phyloP scores from a whole-genome alignment of 2,797 vertebrate species.

The Cottoperca gobio region DNA sequence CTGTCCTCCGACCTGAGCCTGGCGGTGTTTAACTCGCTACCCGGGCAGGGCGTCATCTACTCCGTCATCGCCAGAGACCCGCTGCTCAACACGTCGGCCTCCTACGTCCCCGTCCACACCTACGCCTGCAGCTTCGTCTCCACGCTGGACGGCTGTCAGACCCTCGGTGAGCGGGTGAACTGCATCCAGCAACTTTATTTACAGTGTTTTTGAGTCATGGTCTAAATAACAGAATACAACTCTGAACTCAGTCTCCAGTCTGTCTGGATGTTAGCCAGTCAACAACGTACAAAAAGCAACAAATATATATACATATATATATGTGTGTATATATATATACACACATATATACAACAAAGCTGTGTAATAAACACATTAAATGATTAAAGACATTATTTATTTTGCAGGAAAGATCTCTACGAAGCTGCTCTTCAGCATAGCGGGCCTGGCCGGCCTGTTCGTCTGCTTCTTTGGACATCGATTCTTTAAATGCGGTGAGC shows the following conservation, averaged over 20 bases:
- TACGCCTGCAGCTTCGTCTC: constrained; percentile 92
- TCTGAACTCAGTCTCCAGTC: too few relatives aligned
- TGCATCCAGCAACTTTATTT: not conserved
- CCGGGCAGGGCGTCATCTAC: constrained; percentile 93
- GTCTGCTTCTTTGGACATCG: constrained; percentile 94
- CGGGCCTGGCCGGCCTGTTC: constrained; percentile 91
- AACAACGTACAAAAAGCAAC: too few relatives aligned
- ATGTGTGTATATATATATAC: too few relatives aligned
- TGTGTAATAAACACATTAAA: too few relatives aligned
- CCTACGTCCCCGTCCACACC: constrained; percentile 92
- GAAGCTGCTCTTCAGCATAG: constrained; percentile 91
- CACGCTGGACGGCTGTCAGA: constrained; percentile 85
- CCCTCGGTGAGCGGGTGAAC: constrained; percentile 86
- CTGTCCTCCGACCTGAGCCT: constrained; percentile 82
- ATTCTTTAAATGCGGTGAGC: constrained; percentile 96
- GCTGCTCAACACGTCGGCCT: constrained; percentile 88
- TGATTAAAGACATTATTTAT: not conserved
- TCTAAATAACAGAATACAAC: not conserved
- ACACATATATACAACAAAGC: too few relatives aligned
- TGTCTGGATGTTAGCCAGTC: too few relatives aligned
- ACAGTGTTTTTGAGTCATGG: not conserved
- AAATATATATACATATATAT: too few relatives aligned
- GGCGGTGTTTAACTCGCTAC: constrained; percentile 89
- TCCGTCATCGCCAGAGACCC: constrained; percentile 93
- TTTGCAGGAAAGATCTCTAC: constrained; percentile 89